Evolutionary conservation across 2,888 invertebrate species (phyloP).

Genomic region (Petrolisthes manimaculis): DNA sequence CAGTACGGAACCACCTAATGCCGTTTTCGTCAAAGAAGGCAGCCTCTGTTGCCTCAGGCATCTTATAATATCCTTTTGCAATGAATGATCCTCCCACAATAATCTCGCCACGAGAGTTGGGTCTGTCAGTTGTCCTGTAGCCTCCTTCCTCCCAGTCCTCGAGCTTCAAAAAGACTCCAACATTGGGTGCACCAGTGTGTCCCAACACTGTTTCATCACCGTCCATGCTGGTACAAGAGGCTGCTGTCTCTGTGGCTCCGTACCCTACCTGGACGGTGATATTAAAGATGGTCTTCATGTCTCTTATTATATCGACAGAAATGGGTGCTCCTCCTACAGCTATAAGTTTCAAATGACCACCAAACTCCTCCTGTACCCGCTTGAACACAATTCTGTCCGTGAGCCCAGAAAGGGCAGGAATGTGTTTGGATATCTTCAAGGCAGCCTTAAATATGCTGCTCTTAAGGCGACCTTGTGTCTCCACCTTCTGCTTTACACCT

Average conservation of each 20-base stretch:
- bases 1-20: constrained; percentile 65
- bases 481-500: constrained; percentile 94
- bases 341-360: constrained; percentile 89
- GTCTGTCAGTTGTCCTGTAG: constrained; percentile 83
- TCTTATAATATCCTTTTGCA: constrained; percentile 64
- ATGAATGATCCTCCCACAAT: constrained; percentile 65
- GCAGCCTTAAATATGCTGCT: constrained; percentile 84
- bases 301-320: constrained; percentile 93
- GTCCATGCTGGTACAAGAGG: constrained; percentile 78
- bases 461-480: constrained; percentile 82
- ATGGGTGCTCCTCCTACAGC: constrained; percentile 96
- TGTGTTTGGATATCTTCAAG: constrained; percentile 58
- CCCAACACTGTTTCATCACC: constrained; percentile 80
- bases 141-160: constrained; percentile 95
- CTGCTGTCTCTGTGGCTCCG: constrained; percentile 96
- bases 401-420: constrained; percentile 71
- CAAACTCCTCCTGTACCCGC: constrained; percentile 81
- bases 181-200: constrained; percentile 88
- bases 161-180: constrained; percentile 85
- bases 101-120: constrained; percentile 65
- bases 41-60: constrained; percentile 63
- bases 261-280: constrained; percentile 93
- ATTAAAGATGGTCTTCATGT: constrained; percentile 91
- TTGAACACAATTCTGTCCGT: constrained; percentile 74
- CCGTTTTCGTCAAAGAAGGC: constrained; percentile 63